Percentiles rank a stretch among this genome's conserved stretches.
Evolutionary conservation across 2,797 vertebrate genomes (phyloP).

Genomic region (Xenopus petersii): DNA sequence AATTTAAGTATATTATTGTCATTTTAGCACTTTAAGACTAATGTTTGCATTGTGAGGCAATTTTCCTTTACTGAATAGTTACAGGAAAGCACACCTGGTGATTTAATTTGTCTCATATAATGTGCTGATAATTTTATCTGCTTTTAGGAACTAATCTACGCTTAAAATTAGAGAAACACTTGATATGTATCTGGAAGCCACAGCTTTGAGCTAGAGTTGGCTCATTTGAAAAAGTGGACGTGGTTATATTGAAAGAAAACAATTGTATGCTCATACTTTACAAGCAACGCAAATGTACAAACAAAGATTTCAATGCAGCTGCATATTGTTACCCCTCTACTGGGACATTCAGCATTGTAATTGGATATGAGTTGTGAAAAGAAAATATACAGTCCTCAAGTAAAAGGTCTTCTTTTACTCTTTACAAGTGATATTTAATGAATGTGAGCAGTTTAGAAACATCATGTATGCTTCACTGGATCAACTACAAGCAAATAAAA

Average conservation of each 20-base stretch:
- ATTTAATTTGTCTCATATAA: conserved; percentile 43
- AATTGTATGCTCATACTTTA: conserved; percentile 44
- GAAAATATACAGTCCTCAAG: too few relatives aligned
- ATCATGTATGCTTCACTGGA: too few relatives aligned
- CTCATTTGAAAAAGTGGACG: conserved; percentile 20
- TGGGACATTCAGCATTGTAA: background rate
- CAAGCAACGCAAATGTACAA: conserved; percentile 36
- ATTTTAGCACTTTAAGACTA: conserved; percentile 46
- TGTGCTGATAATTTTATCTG: conserved; percentile 41
- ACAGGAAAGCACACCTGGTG: conserved; percentile 43
- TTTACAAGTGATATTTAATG: too few relatives aligned
- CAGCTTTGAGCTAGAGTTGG: conserved; percentile 14
- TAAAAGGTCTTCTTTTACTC: too few relatives aligned
- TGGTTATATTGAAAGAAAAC: conserved; percentile 1
- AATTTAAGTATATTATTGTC: conserved; percentile 48
- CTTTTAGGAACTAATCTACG: conserved; percentile 44
- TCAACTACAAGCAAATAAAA: too few relatives aligned
- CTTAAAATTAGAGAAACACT: conserved; percentile 40
- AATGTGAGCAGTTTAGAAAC: too few relatives aligned
- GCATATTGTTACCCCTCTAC: background rate
- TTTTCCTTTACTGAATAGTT: conserved; percentile 39
- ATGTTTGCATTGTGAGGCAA: conserved; percentile 42
- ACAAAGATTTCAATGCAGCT: conserved; percentile 2
- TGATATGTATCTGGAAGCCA: conserved; percentile 37
- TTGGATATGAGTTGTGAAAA: conserved; percentile 1